Base-by-base conservation (phyloP, 2,113 vertebrate species). In the Okapia johnstoni region DNA sequence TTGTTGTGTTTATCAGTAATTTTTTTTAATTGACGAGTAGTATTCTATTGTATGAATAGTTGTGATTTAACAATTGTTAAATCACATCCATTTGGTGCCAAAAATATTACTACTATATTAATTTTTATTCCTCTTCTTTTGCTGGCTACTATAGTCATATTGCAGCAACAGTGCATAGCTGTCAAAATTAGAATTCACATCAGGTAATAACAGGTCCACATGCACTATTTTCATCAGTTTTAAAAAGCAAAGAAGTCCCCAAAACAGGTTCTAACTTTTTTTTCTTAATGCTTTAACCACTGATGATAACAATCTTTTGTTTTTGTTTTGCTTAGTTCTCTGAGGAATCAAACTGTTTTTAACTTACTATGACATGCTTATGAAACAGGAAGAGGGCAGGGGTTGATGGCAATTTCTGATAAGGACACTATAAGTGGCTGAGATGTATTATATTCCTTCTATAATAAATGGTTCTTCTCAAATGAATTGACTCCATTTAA, bases 171-270 rank as follows among this genome's bases (percentile, higher is more conserved):
- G 25, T 88, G 79, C 89, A 96, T 93, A 94, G 30, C 60, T 93
- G 57, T 79, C 60, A 90, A 96, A 94, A 97, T 93, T 94, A 94
- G 96, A 93, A 96, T 92, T 96, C 26, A 60, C 28, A 81, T 93
- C 76, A 96, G 76, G 30, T 90, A 90, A 66, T 94, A 92, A 92
- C 30, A 96, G 61, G 40, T 19, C 57, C 66, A 94, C 43, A 92
- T 36, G n/a, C 16, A 96, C 36, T 86, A 52, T 83, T 96, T 57
- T 93, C 70, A 85, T 21, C 26, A 63, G 17, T 96, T 93, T 95
- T 76, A 88, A 96, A 88, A 95, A 66, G 30, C 94, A 95, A 95
- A 93, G 11, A 84, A 80, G 63, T 94, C 10, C 60, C 43, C 40
- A 19, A 89, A 94, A 96, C 19, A 48, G 12, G 5, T 57, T 95